These are phyloP conservation scores for Pararge aegeria DNA, from an alignment of 1,140 invertebrate genomes.

Conservation along the genomic window DNA sequence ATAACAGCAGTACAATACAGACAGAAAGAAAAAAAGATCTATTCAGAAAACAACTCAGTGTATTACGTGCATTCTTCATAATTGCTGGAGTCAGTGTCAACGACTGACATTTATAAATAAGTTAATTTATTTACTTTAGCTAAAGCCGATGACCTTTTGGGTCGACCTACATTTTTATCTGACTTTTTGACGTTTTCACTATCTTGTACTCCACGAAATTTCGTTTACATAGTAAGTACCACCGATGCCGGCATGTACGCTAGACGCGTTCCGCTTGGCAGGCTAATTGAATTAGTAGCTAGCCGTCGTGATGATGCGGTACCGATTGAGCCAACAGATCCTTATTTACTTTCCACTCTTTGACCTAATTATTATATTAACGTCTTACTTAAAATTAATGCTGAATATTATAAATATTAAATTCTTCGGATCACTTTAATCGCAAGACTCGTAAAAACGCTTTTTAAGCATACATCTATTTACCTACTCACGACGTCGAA, in stretches of 20 bases:
- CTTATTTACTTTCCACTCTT: slow-evolving; percentile 15
- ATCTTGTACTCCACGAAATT: slow-evolving; percentile 1
- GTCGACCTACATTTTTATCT: neutral
- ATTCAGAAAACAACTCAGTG: no score
- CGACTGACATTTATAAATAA: neutral
- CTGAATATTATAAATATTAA: no score
- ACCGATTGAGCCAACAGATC: slow-evolving; percentile 33
- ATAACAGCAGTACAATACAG: no score
- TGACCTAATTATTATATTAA: neutral
- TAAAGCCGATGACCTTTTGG: neutral
- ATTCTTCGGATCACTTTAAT: no score
- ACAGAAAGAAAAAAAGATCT: no score
- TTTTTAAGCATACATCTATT: no score
- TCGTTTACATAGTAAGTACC: slow-evolving; percentile 2
- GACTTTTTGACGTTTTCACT: neutral
- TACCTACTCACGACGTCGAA: no score
- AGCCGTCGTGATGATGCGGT: slow-evolving; percentile 48
- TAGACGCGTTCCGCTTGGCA: slow-evolving; percentile 59
- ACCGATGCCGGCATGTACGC: slow-evolving; percentile 31
- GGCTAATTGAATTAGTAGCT: slow-evolving; percentile 72
- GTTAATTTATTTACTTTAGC: neutral
- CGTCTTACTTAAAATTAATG: neutral
- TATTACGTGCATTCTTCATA: no score
- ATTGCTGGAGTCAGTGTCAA: neutral
- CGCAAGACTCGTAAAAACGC: no score